phyloP scores from a whole-genome alignment of 2,113 vertebrate species.

The Polypterus senegalus region DNA sequence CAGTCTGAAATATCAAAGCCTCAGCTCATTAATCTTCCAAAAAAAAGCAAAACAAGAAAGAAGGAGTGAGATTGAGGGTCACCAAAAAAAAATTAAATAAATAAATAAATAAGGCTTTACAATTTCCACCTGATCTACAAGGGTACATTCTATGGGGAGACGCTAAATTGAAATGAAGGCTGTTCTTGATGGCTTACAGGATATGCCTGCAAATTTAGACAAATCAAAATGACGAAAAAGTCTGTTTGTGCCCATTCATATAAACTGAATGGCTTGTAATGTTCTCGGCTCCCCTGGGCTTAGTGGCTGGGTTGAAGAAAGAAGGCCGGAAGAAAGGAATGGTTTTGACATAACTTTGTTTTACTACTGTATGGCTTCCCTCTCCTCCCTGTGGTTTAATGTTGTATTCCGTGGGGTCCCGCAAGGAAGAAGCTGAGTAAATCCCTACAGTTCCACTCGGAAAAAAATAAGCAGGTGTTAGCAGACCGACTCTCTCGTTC shows the following conservation, averaged over 20 bases:
- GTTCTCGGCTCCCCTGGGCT: conserved; percentile 73
- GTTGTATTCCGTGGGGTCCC: conserved; percentile 66
- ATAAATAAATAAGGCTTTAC: conserved; percentile 30
- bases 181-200: conserved; percentile 91
- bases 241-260: conserved; percentile 96
- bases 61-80: no score
- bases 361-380: conserved; percentile 72
- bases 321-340: conserved; percentile 84
- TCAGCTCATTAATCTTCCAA: conserved; percentile 59
- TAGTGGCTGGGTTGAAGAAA: conserved; percentile 64
- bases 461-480: conserved; percentile 91
- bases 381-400: conserved; percentile 85
- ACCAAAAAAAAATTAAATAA: conserved; percentile 24
- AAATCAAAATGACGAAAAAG: conserved; percentile 85
- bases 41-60: conserved; percentile 15
- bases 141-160: conserved; percentile 76
- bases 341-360: conserved; percentile 97
- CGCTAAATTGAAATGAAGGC: conserved; percentile 97
- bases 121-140: conserved; percentile 77
- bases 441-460: conserved; percentile 72
- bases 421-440: conserved; percentile 77
- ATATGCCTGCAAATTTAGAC: conserved; percentile 95
- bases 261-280: conserved; percentile 87
- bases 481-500: conserved; percentile 8
- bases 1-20: conserved; percentile 62